Conservation (phyloP, 2,113 vertebrate genomes). For the Rhinoderma darwinii region DNA sequence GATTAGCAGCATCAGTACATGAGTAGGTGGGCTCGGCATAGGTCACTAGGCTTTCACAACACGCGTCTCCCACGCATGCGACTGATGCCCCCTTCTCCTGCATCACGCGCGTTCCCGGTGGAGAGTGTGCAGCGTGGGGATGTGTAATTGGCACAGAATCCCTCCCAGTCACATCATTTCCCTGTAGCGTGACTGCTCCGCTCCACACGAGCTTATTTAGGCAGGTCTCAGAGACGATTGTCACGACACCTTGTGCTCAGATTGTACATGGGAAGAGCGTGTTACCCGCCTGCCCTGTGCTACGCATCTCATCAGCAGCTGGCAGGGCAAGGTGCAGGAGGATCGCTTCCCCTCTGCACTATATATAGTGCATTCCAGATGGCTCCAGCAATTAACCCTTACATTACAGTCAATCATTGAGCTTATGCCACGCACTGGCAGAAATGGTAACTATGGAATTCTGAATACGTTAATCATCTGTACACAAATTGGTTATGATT, state of each 20-base stretch:
- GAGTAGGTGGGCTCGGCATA: slow-evolving; percentile 5
- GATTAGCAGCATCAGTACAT: not conserved
- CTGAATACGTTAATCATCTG: not conserved
- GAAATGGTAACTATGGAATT: not conserved
- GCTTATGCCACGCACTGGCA: not conserved
- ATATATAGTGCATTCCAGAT: slow-evolving; percentile 1
- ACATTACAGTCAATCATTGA: not conserved
- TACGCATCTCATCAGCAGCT: slow-evolving; percentile 77
- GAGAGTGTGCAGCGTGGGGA: slow-evolving; percentile 39
- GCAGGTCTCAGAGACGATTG: slow-evolving; percentile 73
- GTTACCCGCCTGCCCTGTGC: slow-evolving; percentile 72
- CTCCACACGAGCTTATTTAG: slow-evolving; percentile 71
- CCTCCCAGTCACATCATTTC: slow-evolving; percentile 44
- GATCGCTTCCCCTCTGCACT: slow-evolving; percentile 5
- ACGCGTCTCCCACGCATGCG: not conserved
- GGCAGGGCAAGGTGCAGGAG: slow-evolving; percentile 21
- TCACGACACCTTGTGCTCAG: slow-evolving; percentile 81
- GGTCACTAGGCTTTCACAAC: slow-evolving; percentile 18
- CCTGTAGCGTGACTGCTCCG: slow-evolving; percentile 62
- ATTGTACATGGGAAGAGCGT: slow-evolving; percentile 73
- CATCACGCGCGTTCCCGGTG: slow-evolving; percentile 37
- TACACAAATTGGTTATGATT: not conserved
- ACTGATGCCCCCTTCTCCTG: not conserved
- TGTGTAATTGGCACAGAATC: slow-evolving; percentile 36
- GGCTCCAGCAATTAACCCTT: slow-evolving; percentile 33